These are phyloP conservation scores for Archilochus colubris DNA, from an alignment of 2,113 vertebrate species.

Conservation along the genomic window DNA sequence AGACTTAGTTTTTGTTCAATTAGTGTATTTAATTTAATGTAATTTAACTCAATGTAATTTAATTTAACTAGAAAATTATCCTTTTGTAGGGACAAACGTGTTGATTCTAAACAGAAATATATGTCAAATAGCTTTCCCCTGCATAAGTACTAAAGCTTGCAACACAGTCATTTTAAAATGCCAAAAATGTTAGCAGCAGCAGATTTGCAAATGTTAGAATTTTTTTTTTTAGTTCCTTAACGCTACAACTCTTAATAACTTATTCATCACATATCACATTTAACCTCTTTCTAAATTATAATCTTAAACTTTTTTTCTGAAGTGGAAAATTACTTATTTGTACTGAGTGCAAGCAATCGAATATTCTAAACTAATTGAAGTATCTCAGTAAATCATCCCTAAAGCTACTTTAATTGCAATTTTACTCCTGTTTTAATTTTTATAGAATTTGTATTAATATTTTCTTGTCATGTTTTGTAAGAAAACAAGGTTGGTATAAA, in stretches of 20 bases:
- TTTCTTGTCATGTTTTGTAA: not conserved
- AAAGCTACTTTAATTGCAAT: not conserved
- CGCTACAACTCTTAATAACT: not conserved
- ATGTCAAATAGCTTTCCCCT: not conserved
- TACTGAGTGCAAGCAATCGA: not conserved
- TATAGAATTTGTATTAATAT: not conserved
- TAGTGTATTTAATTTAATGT: not conserved
- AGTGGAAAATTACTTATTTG: slow-evolving; percentile 17
- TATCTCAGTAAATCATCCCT: not conserved
- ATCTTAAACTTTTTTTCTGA: not conserved
- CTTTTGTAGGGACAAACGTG: not conserved
- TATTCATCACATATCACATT: not conserved
- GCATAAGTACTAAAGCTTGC: not conserved
- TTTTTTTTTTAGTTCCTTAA: not conserved
- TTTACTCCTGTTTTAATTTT: not conserved
- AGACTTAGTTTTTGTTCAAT: not conserved
- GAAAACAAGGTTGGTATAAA: not conserved
- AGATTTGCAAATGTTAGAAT: not conserved
- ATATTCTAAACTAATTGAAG: not conserved
- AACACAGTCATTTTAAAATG: not conserved
- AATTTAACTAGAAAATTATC: not conserved
- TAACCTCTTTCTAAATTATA: not conserved
- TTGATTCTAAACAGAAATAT: not conserved
- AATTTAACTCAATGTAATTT: not conserved
- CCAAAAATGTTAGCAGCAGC: not conserved